Evolutionary conservation across 2,113 vertebrate genomes (phyloP).

Genomic region (Tor tambroides): DNA sequence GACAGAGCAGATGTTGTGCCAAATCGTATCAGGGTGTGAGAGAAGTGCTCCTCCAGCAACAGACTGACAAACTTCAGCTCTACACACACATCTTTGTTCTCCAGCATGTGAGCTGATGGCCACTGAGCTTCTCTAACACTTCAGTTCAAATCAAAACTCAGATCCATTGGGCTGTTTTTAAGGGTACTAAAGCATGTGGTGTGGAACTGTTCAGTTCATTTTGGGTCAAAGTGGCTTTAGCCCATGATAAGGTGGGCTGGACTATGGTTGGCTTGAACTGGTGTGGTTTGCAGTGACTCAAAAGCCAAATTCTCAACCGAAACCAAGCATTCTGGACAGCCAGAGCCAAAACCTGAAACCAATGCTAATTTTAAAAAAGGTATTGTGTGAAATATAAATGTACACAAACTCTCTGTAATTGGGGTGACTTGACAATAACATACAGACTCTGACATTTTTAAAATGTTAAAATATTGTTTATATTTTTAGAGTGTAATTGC

Average conservation of each 20-base stretch:
- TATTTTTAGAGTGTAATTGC: no score
- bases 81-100: not conserved
- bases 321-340: not conserved
- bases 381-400: not conserved
- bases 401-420: not conserved
- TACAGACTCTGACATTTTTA: not conserved
- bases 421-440: not conserved
- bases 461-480: not conserved
- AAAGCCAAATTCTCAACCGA: not conserved
- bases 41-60: not conserved
- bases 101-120: not conserved
- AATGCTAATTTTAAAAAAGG: not conserved
- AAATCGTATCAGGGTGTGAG: slow-evolving; percentile 3
- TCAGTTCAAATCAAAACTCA: not conserved
- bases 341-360: not conserved
- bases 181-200: not conserved
- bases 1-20: slow-evolving; percentile 31
- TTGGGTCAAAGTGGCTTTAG: not conserved
- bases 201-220: not conserved
- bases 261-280: not conserved
- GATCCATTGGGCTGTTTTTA: not conserved
- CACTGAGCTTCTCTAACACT: not conserved
- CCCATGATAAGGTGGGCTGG: not conserved
- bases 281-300: not conserved
- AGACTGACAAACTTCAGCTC: not conserved